A percentile compares a stretch with the other conserved stretches of the same genome.
Conservation (phyloP, 2,888 invertebrate genomes). For the Pyrrhia umbra region DNA sequence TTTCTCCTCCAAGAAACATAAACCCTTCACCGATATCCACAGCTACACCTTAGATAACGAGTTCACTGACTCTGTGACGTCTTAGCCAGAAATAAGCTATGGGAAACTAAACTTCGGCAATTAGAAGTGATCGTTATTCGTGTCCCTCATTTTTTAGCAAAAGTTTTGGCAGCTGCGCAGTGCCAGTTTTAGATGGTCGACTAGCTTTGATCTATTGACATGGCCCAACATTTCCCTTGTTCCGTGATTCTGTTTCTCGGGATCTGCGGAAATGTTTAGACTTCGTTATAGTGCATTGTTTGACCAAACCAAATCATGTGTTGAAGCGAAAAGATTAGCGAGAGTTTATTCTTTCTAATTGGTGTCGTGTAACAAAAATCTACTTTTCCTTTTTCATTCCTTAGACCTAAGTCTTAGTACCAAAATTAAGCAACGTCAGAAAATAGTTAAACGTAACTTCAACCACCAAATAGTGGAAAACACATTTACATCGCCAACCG, state of each 20-base stretch:
- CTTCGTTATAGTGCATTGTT: not conserved
- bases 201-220: constrained; percentile 63
- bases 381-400: not conserved
- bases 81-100: constrained; percentile 54
- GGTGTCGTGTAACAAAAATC: not conserved
- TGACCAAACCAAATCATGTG: not conserved
- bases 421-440: not conserved
- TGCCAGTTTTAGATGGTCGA: constrained; percentile 47
- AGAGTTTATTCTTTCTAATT: not conserved
- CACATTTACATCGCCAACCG: not conserved
- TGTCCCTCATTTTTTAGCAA: constrained; percentile 60
- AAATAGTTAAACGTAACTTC: not conserved
- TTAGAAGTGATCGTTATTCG: constrained; percentile 60
- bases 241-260: constrained; percentile 17
- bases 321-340: not conserved
- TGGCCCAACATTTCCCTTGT: constrained; percentile 45
- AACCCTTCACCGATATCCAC: constrained; percentile 12
- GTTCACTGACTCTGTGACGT: constrained; percentile 59
- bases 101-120: constrained; percentile 56
- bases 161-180: constrained; percentile 59
- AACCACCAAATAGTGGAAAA: constrained; percentile 16
- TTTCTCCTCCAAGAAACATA: constrained; percentile 25
- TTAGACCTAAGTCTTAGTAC: not conserved
- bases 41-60: constrained; percentile 49
- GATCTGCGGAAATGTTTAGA: constrained; percentile 8